phyloP scores from a whole-genome alignment of 2,888 invertebrate species.

The Tromatobia lineatoria region DNA sequence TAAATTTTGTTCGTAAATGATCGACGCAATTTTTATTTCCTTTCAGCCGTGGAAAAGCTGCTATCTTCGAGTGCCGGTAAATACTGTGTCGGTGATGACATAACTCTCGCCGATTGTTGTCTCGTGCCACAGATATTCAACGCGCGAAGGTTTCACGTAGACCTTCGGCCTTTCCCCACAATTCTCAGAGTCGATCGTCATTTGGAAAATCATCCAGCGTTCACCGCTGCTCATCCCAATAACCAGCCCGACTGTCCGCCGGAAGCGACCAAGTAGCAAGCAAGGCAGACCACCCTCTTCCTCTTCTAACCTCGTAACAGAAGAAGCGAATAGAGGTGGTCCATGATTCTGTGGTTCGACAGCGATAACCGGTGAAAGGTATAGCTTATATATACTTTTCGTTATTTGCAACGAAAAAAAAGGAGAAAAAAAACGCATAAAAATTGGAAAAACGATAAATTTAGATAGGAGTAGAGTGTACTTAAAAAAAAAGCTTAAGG shows the following conservation, averaged over 20 bases:
- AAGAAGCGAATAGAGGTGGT: constrained; percentile 72
- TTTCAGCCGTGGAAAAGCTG: constrained; percentile 94
- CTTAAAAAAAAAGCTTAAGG: neutral
- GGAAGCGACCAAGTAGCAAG: constrained; percentile 91
- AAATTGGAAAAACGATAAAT: neutral
- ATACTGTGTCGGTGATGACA: constrained; percentile 97
- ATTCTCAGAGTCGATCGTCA: constrained; percentile 95
- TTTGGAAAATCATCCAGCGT: constrained; percentile 95
- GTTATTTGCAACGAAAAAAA: constrained; percentile 17
- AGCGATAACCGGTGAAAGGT: constrained; percentile 77
- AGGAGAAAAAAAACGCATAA: constrained; percentile 26
- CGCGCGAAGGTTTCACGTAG: constrained; percentile 97
- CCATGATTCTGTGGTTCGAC: constrained; percentile 64
- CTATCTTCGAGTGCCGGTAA: constrained; percentile 94
- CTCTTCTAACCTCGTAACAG: constrained; percentile 80
- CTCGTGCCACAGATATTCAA: constrained; percentile 98
- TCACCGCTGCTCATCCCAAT: constrained; percentile 96
- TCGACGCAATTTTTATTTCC: neutral
- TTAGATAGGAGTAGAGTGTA: constrained; percentile 29
- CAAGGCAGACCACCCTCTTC: constrained; percentile 85
- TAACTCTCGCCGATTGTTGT: constrained; percentile 97
- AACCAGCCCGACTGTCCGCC: constrained; percentile 98
- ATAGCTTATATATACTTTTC: constrained; percentile 26
- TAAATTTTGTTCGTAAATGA: neutral
- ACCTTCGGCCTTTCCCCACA: constrained; percentile 95